A percentile compares a stretch with the other conserved stretches of the same genome.
These are phyloP conservation scores for Lissonota sp. DNA, from an alignment of 2,888 invertebrate species.

Conservation along the genomic window DNA sequence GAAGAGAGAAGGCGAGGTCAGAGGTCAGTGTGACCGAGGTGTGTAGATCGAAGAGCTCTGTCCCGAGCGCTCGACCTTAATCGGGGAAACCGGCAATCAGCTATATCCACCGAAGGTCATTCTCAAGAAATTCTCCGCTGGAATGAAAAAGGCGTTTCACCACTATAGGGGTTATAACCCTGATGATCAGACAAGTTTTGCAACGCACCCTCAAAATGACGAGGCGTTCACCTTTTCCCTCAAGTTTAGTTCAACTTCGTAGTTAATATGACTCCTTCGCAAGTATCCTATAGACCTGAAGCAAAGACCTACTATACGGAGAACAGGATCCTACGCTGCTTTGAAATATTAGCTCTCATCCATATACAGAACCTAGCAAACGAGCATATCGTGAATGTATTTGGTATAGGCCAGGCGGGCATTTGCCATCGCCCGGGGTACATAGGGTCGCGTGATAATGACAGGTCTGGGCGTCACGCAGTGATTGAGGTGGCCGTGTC, in stretches of 20 bases:
- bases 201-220: slow-evolving; percentile 25
- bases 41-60: slow-evolving; percentile 53
- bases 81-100: slow-evolving; percentile 53
- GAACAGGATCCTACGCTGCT: too few relatives aligned
- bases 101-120: slow-evolving; percentile 57
- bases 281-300: too few relatives aligned
- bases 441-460: slow-evolving; percentile 83
- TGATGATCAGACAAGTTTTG: slow-evolving; percentile 16
- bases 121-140: slow-evolving; percentile 32
- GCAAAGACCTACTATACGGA: too few relatives aligned
- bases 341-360: too few relatives aligned
- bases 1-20: slow-evolving; percentile 65
- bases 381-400: background rate
- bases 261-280: too few relatives aligned
- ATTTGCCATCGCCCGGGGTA: slow-evolving; percentile 68
- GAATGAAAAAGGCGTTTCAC: slow-evolving; percentile 38
- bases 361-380: too few relatives aligned
- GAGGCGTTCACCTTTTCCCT: slow-evolving; percentile 23
- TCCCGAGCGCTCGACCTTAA: slow-evolving; percentile 54
- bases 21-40: slow-evolving; percentile 64
- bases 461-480: slow-evolving; percentile 81
- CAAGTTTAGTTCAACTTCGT: too few relatives aligned
- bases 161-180: slow-evolving; percentile 26
- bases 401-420: slow-evolving; percentile 57
- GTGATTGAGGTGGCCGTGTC: slow-evolving; percentile 82